Base-by-base conservation (phyloP, 1,140 invertebrate species). In the Saxidomus purpurata region DNA sequence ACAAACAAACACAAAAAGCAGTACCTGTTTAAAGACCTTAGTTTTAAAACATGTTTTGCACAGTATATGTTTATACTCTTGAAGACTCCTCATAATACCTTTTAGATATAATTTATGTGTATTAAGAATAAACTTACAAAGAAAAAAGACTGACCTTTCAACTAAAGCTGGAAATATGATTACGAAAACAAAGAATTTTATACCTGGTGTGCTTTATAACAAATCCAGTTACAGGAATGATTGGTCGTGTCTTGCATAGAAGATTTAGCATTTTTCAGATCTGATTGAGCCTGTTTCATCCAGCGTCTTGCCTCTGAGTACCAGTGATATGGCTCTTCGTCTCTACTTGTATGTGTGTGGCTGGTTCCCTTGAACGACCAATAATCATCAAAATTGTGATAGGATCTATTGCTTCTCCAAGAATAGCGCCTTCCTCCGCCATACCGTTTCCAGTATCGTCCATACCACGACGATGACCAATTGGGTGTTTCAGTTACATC, bases 181-280 rank as follows among this genome's bases (percentile, higher is more conserved):
- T n/a, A n/a, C n/a, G n/a, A n/a, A n/a, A n/a, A n/a, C n/a, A n/a
- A n/a, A n/a, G n/a, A n/a, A n/a, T n/a, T n/a, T n/a, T n/a, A n/a
- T n/a, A 93, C 92, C 89, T 93, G 93, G 63, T 94, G 91, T 47
- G 90, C 90, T 52, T 93, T 93, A 79, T 93, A 94, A 76, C 93
- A 93, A 22, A 90, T 88, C 93, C 93, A 94, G 61, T 94, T 93
- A n/a, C n/a, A n/a, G n/a, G 61, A 90, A 87, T 3, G 89, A 90
- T 31, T 88, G 77, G 15, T 85, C 36, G 8, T 63, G 59, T 40
- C 90, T 67, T 19, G 28, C 22, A 47, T 9, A 11, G 55, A 91
- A 31, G 88, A 92, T 63, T 89, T 86, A 0, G 92, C 90, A 28
- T 91, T 74, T 63, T 80, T 36, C 1, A 93, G 34, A 61, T 94